phyloP scores from a whole-genome alignment of 2,797 vertebrate genomes.

The Takifugu ocellatus region DNA sequence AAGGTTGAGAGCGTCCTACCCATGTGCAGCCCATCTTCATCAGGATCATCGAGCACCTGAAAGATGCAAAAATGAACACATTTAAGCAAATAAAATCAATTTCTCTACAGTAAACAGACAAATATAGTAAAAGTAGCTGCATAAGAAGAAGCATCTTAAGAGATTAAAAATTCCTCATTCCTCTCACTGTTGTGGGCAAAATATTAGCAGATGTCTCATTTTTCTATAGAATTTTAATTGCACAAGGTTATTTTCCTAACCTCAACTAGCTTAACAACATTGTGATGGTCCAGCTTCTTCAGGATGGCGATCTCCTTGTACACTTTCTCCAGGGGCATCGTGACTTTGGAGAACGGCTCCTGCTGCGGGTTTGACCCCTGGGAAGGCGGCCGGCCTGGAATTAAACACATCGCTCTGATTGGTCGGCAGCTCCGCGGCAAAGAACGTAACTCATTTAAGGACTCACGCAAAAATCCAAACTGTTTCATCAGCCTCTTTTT shows the following conservation, averaged over 20 bases:
- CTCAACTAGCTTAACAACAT: constrained; percentile 93
- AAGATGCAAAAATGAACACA: constrained; percentile 23
- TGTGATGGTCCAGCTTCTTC: constrained; percentile 93
- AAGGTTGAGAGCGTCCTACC: constrained; percentile 70
- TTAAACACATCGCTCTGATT: background rate
- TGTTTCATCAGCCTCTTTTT: constrained; percentile 94
- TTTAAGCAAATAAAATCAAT: background rate
- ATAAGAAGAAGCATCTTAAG: no score
- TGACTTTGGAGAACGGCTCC: constrained; percentile 72
- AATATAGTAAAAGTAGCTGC: no score
- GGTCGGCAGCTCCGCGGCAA: background rate
- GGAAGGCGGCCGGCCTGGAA: constrained; percentile 83
- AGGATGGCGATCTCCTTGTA: constrained; percentile 97
- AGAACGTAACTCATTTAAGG: no score
- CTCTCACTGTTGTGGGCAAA: background rate
- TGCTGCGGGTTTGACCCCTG: constrained; percentile 75
- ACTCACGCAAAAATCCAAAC: constrained; percentile 93
- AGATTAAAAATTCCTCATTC: background rate
- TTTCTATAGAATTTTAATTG: background rate
- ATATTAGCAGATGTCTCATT: no score
- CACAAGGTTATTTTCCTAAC: constrained; percentile 60
- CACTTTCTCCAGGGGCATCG: constrained; percentile 82
- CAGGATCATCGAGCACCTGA: constrained; percentile 93
- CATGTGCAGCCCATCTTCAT: constrained; percentile 94
- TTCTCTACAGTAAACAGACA: no score